A percentile compares a stretch with the other conserved stretches of the same genome.
These are phyloP conservation scores for Lanius ludovicianus DNA, from an alignment of 2,113 vertebrate genomes.

Conservation along the genomic window DNA sequence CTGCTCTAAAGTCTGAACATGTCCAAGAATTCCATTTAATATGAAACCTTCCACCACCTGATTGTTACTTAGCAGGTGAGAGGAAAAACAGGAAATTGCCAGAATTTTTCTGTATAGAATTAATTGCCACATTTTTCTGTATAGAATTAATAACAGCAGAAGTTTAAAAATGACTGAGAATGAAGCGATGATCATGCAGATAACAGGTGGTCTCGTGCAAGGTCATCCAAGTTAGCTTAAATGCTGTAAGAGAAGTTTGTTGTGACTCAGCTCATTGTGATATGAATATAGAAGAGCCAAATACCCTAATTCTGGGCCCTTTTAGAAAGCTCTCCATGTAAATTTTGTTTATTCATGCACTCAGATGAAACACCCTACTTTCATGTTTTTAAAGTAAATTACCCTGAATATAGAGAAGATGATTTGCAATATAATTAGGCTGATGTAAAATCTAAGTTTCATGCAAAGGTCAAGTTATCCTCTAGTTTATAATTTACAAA, in stretches of 20 bases:
- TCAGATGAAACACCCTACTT: conserved; percentile 57
- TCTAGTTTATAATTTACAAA: neutral
- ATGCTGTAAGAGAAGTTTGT: conserved; percentile 18
- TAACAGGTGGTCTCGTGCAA: conserved; percentile 10
- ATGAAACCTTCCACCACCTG: neutral
- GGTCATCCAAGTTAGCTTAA: conserved; percentile 14
- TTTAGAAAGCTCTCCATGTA: conserved; percentile 41
- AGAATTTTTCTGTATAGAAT: conserved; percentile 38
- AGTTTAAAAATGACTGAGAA: neutral
- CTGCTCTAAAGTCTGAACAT: neutral
- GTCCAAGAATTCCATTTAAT: conserved; percentile 17
- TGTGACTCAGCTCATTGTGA: conserved; percentile 2
- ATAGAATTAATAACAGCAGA: conserved; percentile 28
- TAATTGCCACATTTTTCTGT: conserved; percentile 46
- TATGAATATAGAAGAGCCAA: conserved; percentile 42
- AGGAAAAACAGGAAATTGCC: conserved; percentile 26
- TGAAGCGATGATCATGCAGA: conserved; percentile 47
- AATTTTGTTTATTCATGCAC: conserved; percentile 61
- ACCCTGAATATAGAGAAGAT: conserved; percentile 17
- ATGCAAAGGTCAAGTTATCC: conserved; percentile 47
- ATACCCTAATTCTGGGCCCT: neutral
- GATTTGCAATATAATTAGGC: conserved; percentile 48
- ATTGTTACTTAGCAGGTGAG: conserved; percentile 34
- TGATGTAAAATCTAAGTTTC: conserved; percentile 46
- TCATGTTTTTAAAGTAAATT: conserved; percentile 63